Evolutionary conservation across 2,888 invertebrate species (phyloP).

Genomic region (Smittia aterrima): DNA sequence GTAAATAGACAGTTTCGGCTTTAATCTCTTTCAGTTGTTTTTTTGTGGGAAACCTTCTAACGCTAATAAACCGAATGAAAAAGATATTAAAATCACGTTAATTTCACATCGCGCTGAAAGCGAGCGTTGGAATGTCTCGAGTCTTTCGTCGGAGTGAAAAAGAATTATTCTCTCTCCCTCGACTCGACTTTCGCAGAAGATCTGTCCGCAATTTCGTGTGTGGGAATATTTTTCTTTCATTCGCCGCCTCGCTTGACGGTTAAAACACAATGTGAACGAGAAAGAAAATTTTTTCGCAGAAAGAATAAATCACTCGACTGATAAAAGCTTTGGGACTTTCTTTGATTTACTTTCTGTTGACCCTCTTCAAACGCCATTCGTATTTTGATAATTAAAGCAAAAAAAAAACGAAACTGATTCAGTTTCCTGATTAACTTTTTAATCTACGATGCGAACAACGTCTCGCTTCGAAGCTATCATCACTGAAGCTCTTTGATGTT

Average conservation of each 20-base stretch:
- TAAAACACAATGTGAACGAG: conserved; percentile 27
- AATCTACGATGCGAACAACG: too few species aligned
- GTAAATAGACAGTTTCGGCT: neutral
- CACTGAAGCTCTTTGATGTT: too few species aligned
- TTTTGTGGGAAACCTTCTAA: neutral
- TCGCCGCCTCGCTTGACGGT: neutral
- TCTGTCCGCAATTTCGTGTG: conserved; percentile 29
- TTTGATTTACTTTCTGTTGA: too few species aligned
- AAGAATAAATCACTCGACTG: neutral
- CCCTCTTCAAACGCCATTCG: too few species aligned
- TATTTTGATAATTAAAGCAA: too few species aligned
- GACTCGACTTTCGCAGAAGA: neutral
- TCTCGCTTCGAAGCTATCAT: too few species aligned
- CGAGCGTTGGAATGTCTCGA: neutral
- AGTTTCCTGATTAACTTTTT: too few species aligned
- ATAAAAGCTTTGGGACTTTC: neutral
- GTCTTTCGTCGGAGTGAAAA: neutral
- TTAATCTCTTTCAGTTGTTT: conserved; percentile 13
- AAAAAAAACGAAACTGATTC: too few species aligned
- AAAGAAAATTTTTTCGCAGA: neutral
- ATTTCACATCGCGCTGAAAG: conserved; percentile 1
- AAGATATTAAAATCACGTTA: conserved; percentile 32
- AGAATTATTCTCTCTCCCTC: neutral
- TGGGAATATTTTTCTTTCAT: conserved; percentile 20
- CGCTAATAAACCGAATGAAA: neutral